phyloP scores from a whole-genome alignment of 1,140 invertebrate genomes.

The Eupeodes corollae region DNA sequence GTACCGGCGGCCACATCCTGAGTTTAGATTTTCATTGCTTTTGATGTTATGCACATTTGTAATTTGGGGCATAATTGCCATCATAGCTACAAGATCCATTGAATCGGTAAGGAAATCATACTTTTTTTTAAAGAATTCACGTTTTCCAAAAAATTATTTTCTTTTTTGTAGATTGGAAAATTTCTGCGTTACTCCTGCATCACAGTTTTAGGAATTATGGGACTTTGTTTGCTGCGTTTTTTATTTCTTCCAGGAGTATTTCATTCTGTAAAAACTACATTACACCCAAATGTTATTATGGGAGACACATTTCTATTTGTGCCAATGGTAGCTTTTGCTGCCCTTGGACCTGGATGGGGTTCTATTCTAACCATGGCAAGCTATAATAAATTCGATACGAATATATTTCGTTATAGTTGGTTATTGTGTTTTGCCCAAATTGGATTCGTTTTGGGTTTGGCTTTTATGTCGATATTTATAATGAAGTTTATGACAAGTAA shows the following conservation, averaged over 20 bases:
- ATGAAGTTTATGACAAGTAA: neutral
- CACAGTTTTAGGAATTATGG: conserved; percentile 11
- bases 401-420: conserved; percentile 38
- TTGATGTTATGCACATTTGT: too few relatives aligned
- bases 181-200: conserved; percentile 10
- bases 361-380: conserved; percentile 81
- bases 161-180: conserved; percentile 17
- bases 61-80: too few relatives aligned
- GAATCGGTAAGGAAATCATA: neutral
- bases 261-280: conserved; percentile 68
- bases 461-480: conserved; percentile 15
- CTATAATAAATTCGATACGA: conserved; percentile 79
- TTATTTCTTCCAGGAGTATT: conserved; percentile 54
- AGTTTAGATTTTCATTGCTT: too few relatives aligned
- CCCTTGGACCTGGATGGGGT: conserved; percentile 83
- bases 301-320: conserved; percentile 4
- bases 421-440: conserved; percentile 22
- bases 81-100: neutral
- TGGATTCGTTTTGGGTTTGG: conserved; percentile 17
- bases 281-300: conserved; percentile 42
- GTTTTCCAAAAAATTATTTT: conserved; percentile 1
- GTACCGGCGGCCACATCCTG: too few relatives aligned
- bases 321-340: conserved; percentile 15
- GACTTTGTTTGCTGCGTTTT: conserved; percentile 17
- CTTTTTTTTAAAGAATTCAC: too few relatives aligned